A percentile compares a stretch with the other conserved stretches of the same genome.
Evolutionary conservation across 2,797 vertebrate genomes (phyloP).

Genomic region (Sparus aurata): DNA sequence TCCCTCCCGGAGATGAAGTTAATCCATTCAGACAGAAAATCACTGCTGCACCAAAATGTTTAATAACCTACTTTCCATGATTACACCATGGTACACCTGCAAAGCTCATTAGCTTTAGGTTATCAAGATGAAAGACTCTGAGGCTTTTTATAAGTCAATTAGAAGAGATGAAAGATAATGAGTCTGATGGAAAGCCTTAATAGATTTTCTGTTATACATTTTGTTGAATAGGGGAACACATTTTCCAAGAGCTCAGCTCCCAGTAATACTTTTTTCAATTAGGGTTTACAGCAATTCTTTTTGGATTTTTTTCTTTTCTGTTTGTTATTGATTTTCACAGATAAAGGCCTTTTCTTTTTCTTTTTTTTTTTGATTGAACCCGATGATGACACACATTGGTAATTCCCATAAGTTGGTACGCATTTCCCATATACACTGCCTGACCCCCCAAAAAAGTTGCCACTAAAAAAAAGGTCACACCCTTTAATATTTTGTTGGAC

Average conservation of each 20-base stretch:
- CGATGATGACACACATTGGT: not conserved
- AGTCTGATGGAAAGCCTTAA: constrained; percentile 55
- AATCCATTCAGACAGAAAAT: constrained; percentile 59
- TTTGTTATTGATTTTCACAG: not conserved
- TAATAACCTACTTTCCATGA: constrained; percentile 56
- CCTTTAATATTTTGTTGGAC: no score
- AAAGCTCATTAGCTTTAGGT: constrained; percentile 59
- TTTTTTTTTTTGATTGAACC: not conserved
- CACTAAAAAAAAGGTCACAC: no score
- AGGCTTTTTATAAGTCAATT: constrained; percentile 51
- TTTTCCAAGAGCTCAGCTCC: constrained; percentile 16
- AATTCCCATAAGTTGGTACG: not conserved
- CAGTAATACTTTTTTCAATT: not conserved
- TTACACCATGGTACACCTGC: constrained; percentile 55
- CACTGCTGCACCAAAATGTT: constrained; percentile 53
- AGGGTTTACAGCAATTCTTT: not conserved
- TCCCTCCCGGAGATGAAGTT: constrained; percentile 35
- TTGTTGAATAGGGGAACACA: constrained; percentile 12
- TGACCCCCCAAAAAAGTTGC: no score
- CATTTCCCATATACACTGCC: not conserved
- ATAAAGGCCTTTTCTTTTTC: not conserved
- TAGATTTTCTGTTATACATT: constrained; percentile 31
- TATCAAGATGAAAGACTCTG: constrained; percentile 49
- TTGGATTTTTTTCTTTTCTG: not conserved
- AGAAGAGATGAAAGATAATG: constrained; percentile 56